Percentiles rank a stretch among this genome's conserved stretches.
Evolutionary conservation across 2,113 vertebrate species (phyloP).

Genomic region (Cryptomyrus ogoouensis): DNA sequence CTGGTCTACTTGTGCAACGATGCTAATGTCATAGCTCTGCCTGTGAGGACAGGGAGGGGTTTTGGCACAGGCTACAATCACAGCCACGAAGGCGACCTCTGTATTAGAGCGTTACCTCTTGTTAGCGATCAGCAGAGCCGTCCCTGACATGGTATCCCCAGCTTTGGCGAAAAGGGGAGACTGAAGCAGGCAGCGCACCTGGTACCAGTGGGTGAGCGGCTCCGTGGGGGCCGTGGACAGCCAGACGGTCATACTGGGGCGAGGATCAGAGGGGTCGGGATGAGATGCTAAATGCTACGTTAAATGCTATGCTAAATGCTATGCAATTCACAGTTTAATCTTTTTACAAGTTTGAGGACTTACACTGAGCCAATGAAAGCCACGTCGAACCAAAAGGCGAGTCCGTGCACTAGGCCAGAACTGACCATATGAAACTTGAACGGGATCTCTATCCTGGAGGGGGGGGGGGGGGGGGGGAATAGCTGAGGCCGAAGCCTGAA

Average conservation of each 20-base stretch:
- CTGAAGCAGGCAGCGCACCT: constrained; percentile 89
- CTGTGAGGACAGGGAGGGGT: constrained; percentile 47
- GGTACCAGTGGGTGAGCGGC: constrained; percentile 93
- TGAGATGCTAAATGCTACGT: too few species aligned
- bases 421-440: constrained; percentile 97
- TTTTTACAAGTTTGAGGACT: constrained; percentile 43
- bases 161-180: constrained; percentile 90
- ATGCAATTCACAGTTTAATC: background rate
- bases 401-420: constrained; percentile 83
- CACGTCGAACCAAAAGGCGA: constrained; percentile 94
- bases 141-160: constrained; percentile 90
- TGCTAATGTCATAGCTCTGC: constrained; percentile 95
- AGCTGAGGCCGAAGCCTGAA: background rate
- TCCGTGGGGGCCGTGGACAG: constrained; percentile 89
- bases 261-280: background rate
- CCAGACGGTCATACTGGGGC: constrained; percentile 82
- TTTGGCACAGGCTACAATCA: background rate
- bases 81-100: background rate
- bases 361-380: constrained; percentile 88
- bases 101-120: constrained; percentile 64
- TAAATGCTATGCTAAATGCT: background rate
- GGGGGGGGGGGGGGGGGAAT: background rate
- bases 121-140: constrained; percentile 82
- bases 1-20: constrained; percentile 93
- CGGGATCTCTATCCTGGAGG: constrained; percentile 85